A percentile compares a stretch with the other conserved stretches of the same genome.
Evolutionary conservation across 2,888 invertebrate genomes (phyloP).

Genomic region (Ormyrus pomaceus): DNA sequence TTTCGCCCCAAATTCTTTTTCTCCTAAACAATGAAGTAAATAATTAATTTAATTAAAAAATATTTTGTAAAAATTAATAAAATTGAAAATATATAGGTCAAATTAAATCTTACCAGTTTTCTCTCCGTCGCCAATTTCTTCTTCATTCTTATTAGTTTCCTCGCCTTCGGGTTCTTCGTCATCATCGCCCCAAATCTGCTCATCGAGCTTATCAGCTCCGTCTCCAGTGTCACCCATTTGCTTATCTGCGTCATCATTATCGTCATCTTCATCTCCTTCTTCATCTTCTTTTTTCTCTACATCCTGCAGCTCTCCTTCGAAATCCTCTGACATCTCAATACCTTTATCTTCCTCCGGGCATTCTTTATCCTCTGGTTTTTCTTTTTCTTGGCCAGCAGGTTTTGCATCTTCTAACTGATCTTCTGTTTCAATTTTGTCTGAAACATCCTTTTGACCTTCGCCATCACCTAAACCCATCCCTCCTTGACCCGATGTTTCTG

Average conservation of each 20-base stretch:
- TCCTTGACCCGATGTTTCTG: conserved; percentile 78
- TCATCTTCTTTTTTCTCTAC: conserved; percentile 83
- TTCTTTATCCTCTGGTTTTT: conserved; percentile 83
- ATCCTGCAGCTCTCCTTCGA: conserved; percentile 92
- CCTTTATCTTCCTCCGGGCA: conserved; percentile 93
- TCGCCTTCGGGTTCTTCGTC: conserved; percentile 79
- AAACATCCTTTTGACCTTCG: conserved; percentile 95
- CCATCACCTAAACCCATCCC: conserved; percentile 96
- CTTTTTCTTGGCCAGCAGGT: conserved; percentile 86
- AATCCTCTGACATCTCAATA: conserved; percentile 97
- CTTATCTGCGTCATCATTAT: conserved; percentile 88
- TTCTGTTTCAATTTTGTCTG: conserved; percentile 93
- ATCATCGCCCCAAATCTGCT: conserved; percentile 90
- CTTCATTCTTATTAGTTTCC: conserved; percentile 80
- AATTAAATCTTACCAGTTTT: conserved; percentile 80
- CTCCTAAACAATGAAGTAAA: conserved; percentile 72
- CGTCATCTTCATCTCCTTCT: conserved; percentile 81
- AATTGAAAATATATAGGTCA: neutral
- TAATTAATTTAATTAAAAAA: neutral
- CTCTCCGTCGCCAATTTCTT: conserved; percentile 80
- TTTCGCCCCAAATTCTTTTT: conserved; percentile 75
- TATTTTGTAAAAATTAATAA: conserved; percentile 11
- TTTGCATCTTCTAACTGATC: conserved; percentile 95
- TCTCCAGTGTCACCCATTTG: conserved; percentile 97
- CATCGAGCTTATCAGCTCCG: conserved; percentile 87